Conservation (phyloP, 35 echinoderm and acorn worm genomes). For the Heliocidaris erythrogramma region DNA sequence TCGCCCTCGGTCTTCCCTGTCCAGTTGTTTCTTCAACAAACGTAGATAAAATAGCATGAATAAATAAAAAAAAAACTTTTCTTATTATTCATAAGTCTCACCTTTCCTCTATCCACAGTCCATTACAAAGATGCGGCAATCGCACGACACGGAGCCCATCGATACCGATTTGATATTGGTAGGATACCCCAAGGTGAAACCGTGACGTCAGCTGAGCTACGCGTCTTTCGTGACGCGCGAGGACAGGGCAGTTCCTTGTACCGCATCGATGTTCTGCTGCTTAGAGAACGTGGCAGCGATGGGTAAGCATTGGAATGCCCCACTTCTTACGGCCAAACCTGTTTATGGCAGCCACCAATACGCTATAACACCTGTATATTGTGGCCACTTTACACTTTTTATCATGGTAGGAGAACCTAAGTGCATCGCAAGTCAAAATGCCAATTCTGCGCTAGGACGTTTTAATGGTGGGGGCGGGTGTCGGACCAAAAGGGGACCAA, state of each 20-base stretch:
- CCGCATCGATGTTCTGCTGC: conserved; percentile 69
- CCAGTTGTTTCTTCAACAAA: too few species aligned
- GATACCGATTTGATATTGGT: conserved; percentile 76
- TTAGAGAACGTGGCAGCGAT: conserved; percentile 7
- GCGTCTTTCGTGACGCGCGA: conserved; percentile 60
- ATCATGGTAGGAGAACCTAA: not conserved
- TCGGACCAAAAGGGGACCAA: too few species aligned
- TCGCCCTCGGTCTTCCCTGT: too few species aligned
- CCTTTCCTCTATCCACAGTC: conserved; percentile 3
- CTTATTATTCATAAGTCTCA: too few species aligned
- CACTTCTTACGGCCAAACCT: not conserved
- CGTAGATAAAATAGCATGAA: too few species aligned
- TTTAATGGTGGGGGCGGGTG: too few species aligned
- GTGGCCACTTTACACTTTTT: not conserved
- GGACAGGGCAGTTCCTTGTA: conserved; percentile 49
- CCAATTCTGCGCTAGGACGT: too few species aligned
- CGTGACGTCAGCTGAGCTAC: conserved; percentile 70
- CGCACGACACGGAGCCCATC: conserved; percentile 71
- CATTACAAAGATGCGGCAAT: conserved; percentile 65
- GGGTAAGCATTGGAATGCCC: not conserved
- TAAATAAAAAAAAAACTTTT: too few species aligned
- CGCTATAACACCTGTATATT: not conserved
- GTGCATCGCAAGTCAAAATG: too few species aligned
- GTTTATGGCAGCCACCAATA: not conserved
- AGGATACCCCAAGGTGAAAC: conserved; percentile 67